These are phyloP conservation scores for Drymonia ruficornis DNA, from an alignment of 2,888 invertebrate genomes.

Conservation along the genomic window DNA sequence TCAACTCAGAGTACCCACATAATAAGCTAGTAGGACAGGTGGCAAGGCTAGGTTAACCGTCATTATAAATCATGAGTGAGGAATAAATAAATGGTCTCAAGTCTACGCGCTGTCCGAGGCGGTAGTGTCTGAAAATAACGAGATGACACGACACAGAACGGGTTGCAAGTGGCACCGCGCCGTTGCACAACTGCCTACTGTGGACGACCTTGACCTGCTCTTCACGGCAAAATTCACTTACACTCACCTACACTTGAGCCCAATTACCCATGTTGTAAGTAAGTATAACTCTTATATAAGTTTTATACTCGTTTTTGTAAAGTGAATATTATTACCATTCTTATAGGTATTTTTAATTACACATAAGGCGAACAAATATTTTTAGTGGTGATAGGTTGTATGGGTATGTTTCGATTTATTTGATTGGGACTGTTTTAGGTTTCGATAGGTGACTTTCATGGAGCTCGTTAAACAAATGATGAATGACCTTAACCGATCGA, in stretches of 20 bases:
- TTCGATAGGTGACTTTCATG: background rate
- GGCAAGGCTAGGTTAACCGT: constrained; percentile 44
- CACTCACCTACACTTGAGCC: constrained; percentile 63
- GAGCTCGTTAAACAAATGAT: background rate
- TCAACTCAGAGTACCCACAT: constrained; percentile 17
- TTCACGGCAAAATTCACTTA: constrained; percentile 69
- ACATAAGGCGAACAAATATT: background rate
- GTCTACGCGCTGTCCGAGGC: constrained; percentile 22
- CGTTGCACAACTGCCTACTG: constrained; percentile 71
- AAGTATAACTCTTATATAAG: constrained; percentile 39
- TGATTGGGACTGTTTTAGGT: background rate
- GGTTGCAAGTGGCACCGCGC: constrained; percentile 39
- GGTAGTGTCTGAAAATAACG: constrained; percentile 39
- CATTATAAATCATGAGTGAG: constrained; percentile 34
- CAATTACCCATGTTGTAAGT: constrained; percentile 40
- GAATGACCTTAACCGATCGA: background rate
- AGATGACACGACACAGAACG: constrained; percentile 46
- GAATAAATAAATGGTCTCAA: constrained; percentile 29
- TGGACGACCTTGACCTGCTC: constrained; percentile 75
- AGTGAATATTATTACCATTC: constrained; percentile 14
- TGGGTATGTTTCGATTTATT: background rate
- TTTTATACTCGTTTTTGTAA: constrained; percentile 20
- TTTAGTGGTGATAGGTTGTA: background rate
- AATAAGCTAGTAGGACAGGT: constrained; percentile 34
- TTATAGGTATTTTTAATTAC: constrained; percentile 1